phyloP scores from a whole-genome alignment of 1,140 invertebrate genomes.

The Penaeus chinensis region DNA sequence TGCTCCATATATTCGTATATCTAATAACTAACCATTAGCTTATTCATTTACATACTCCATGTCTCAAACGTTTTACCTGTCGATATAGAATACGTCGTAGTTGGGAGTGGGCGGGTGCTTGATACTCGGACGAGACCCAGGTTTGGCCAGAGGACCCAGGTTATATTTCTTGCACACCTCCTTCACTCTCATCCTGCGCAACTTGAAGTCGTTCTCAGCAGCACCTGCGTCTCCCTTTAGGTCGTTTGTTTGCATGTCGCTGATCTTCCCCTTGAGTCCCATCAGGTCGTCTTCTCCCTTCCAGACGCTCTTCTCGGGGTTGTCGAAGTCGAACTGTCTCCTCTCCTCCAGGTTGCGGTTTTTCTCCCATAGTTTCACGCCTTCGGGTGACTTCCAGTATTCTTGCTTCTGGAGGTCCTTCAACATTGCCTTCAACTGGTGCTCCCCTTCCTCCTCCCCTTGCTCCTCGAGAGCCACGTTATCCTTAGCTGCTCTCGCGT shows the following conservation, averaged over 20 bases:
- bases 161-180: slow-evolving; percentile 69
- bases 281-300: too few relatives aligned
- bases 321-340: too few relatives aligned
- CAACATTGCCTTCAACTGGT: neutral
- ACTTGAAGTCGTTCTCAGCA: slow-evolving; percentile 66
- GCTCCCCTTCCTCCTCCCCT: slow-evolving; percentile 4
- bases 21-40: neutral
- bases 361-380: too few relatives aligned
- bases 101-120: slow-evolving; percentile 72
- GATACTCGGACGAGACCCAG: slow-evolving; percentile 52
- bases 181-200: slow-evolving; percentile 66
- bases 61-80: slow-evolving; percentile 66
- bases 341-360: too few relatives aligned
- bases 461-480: neutral
- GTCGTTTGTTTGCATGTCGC: neutral
- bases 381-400: too few relatives aligned
- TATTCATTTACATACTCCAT: neutral
- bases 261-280: neutral
- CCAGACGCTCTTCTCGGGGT: too few relatives aligned
- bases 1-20: neutral
- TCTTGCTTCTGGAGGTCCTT: neutral
- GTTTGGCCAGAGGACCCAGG: slow-evolving; percentile 67
- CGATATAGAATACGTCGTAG: slow-evolving; percentile 71
- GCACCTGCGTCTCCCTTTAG: too few relatives aligned
- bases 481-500: neutral